Evolutionary conservation across 2,888 invertebrate genomes (phyloP), one percentile per base, ranked within the genome.

Genomic region (Rhingia campestris): DNA sequence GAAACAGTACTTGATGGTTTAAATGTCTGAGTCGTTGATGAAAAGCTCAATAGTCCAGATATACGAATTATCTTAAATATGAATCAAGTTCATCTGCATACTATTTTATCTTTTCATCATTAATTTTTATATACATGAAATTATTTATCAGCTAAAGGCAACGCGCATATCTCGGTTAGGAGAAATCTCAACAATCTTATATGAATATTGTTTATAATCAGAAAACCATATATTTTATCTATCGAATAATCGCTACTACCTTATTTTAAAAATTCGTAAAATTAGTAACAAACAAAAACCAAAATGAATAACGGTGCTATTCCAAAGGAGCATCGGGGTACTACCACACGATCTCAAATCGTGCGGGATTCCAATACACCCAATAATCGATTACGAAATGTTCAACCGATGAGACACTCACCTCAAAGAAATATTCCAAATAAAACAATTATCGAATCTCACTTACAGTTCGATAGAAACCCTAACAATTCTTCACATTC

Each of bases 251-350:
- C 22, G 22, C 22, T 1, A 2, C 2, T 22, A 22, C 22, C 2
- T 22, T 22, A 22, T 22, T 22, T 22, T 2, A 22, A 22, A 22
- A 22, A 22, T 2, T 22, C 2, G n/a, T n/a, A n/a, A n/a, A n/a
- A n/a, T n/a, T n/a, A n/a, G n/a, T n/a, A n/a, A n/a, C n/a, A n/a
- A n/a, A n/a, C 35, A 6, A 37, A 37, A 14, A 33, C 37, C 14
- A 56, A 56, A 56, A 30, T 4, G 7, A 45, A 45, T 12, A 45
- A 45, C 45, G 59, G 59, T 32, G 43, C 59, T n/a, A 32, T 59
- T 30, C 43, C 59, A 9, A 59, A 45, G 32, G 43, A 45, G 6
- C 14, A 45, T 0, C n/a, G 59, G 32, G 33, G 32, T 32, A 59
- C 32, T 41, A 3, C 43, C 12, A 59, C 59, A 12, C 59, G 59